Evolutionary conservation across 2,797 vertebrate genomes (phyloP).

Genomic region (Cryptoblepharus egeriae): DNA sequence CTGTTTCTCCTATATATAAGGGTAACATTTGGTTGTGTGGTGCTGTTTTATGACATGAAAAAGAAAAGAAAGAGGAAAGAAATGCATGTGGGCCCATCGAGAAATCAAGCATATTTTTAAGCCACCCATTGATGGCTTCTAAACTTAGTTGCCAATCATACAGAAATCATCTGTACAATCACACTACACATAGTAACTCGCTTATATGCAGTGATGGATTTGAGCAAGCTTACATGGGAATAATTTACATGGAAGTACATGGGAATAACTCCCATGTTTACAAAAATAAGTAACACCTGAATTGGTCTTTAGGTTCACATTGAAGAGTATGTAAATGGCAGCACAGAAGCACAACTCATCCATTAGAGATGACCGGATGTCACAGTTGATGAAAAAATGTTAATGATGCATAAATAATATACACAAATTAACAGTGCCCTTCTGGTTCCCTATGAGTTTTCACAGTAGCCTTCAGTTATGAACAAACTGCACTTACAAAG

Average conservation of each 20-base stretch:
- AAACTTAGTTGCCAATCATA: background rate
- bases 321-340: background rate
- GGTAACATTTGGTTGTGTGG: no score
- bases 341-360: background rate
- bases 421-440: constrained; percentile 12
- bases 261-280: background rate
- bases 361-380: constrained; percentile 11
- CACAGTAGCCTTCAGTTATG: background rate
- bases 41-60: background rate
- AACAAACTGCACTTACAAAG: constrained; percentile 8
- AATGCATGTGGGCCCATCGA: background rate
- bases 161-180: no score
- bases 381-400: constrained; percentile 6
- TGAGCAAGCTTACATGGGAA: background rate
- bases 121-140: background rate
- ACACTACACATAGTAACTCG: background rate
- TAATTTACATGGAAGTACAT: background rate
- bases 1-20: no score
- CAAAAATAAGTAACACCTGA: constrained; percentile 6
- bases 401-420: constrained; percentile 24
- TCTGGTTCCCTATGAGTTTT: constrained; percentile 4
- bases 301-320: background rate
- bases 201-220: no score
- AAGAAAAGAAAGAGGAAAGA: background rate
- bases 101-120: background rate